These are phyloP conservation scores for Ctenopoma multispine DNA, from an alignment of 2,797 vertebrate species.

Conservation along the genomic window DNA sequence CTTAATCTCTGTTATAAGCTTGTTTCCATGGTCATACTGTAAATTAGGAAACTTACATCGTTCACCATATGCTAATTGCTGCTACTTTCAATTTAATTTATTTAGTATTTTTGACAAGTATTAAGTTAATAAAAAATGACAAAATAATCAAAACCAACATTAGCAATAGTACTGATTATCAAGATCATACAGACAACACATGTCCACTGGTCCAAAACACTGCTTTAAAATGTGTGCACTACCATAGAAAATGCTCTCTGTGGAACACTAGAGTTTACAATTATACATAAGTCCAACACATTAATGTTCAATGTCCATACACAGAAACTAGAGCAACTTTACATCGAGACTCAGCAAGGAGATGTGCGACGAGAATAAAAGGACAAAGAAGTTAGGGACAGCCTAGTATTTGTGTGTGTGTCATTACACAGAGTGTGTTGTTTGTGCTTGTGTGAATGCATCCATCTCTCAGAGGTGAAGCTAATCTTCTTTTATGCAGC, in stretches of 20 bases:
- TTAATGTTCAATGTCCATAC: slow-evolving; percentile 14
- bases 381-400: slow-evolving; percentile 41
- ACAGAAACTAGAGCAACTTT: slow-evolving; percentile 21
- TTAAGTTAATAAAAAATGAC: background rate
- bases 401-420: slow-evolving; percentile 25
- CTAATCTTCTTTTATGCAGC: slow-evolving; percentile 74
- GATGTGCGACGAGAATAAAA: slow-evolving; percentile 12
- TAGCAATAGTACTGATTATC: background rate
- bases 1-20: slow-evolving; percentile 32
- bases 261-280: slow-evolving; percentile 3
- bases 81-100: background rate
- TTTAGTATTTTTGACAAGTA: background rate
- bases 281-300: slow-evolving; percentile 6
- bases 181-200: background rate
- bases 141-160: background rate
- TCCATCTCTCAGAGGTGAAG: slow-evolving; percentile 63
- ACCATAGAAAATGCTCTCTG: background rate
- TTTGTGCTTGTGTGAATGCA: slow-evolving; percentile 41
- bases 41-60: slow-evolving; percentile 12
- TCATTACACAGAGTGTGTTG: slow-evolving; percentile 17
- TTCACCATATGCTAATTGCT: background rate
- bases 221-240: slow-evolving; percentile 7
- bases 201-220: background rate
- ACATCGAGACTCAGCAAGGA: slow-evolving; percentile 25
- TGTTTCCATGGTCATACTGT: slow-evolving; percentile 10